Evolutionary conservation across 2,888 invertebrate genomes (phyloP), one percentile per base, ranked within the genome.

Genomic region (Heliconius aoede): DNA sequence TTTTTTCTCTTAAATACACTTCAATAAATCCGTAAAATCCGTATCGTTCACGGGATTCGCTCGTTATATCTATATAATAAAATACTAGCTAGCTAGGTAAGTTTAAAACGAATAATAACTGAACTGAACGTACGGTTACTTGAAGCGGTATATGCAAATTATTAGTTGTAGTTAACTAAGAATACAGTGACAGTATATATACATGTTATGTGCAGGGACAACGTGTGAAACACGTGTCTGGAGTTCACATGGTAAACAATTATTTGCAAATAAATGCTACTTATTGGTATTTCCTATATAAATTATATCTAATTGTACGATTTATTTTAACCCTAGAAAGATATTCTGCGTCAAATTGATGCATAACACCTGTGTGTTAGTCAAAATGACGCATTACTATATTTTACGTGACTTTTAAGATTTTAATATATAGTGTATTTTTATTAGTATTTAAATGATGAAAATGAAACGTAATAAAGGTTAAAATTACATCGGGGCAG

Each of bases 231-330:
- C 67, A 74, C 4, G 67, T 74, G 74, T 28, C n/a, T n/a, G 21
- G n/a, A 60, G 67, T 74, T 74, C 74, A 46, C 74, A 74, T 40
- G 74, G 58, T 68, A 74, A 60, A 68, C 40, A 60, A 68, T 40
- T 68, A 67, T 68, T 74, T 68, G 28, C 67, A 9, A 36, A 30
- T n/a, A 2, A 74, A 60, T 64, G 11, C 11, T 36, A 69, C 67
- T 74, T 67, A 5, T 58, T 13, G 9, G 15, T 68, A n/a, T 67
- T 65, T 24, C 8, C 11, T 15, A 15, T 1, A 15, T 60, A 1
- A 60, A 24, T 60, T 60, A n/a, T 4, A 55, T 55, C n/a, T n/a
- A n/a, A 55, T 11, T 55, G 3, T 18, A 18, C 15, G 46, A 55
- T 55, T 55, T 55, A n/a, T 55, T 55, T 55, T 26, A 15, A 60